Evolutionary conservation across 1,140 invertebrate genomes (phyloP), one percentile per base, ranked within the genome.

Genomic region (Notospermus geniculatus): DNA sequence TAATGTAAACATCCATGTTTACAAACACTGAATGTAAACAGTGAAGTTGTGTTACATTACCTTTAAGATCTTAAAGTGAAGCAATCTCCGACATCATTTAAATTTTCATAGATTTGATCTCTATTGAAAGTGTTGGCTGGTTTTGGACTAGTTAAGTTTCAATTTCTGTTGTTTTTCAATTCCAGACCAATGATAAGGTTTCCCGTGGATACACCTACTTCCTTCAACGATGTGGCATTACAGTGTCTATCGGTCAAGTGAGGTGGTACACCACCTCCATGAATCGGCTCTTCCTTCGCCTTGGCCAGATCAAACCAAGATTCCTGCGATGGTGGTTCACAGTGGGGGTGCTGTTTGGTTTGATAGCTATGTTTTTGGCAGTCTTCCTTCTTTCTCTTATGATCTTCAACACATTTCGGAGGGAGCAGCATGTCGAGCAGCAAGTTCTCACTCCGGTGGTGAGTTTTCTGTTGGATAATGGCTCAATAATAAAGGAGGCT

Each of bases 401-500:
- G 54, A 72, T 80, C 11, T 60, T 74, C 60, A 80, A 82, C 66
- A 80, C 76, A 23, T 54, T 80, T 1, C 64, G 71, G 25, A 69
- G 70, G 46, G 45, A 59, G 7, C 72, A 75, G 56, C 71, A 72
- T 11, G 70, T 79, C 4, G 77, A 80, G 28, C 74, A 79, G 55
- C 79, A 81, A 73, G 74, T 82, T 25, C 60, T 82, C 15, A 80
- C 76, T 28, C 80, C 80, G 53, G 78, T 81, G 67, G 80, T 81
- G 67, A 64, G 75, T 66, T n/a, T n/a, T n/a, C n/a, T n/a, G 19
- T 52, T 22, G 13, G 29, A 2, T 30, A 7, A 52, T 11, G 13
- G 53, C 2, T 15, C 27, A 4, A 57, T 41, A 7, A 9, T 28
- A 50, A n/a, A n/a, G n/a, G n/a, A n/a, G n/a, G n/a, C n/a, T n/a